Conservation (phyloP, 2,888 invertebrate genomes). For the Chloroclystis v-ata region DNA sequence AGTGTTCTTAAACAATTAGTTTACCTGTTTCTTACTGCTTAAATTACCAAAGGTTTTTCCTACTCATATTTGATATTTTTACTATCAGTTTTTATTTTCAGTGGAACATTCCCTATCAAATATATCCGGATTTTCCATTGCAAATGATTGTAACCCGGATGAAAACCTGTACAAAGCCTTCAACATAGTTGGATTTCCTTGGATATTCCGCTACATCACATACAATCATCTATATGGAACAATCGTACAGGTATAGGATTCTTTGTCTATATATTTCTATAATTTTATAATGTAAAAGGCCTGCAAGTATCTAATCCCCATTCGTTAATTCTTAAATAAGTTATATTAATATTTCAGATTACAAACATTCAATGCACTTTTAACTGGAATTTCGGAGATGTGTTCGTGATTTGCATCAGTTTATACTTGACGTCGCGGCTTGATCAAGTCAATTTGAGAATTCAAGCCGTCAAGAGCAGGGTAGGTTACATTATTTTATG, state of each 20-base stretch:
- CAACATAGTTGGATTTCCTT: slow-evolving; percentile 36
- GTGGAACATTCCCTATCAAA: slow-evolving; percentile 50
- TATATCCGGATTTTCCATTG: slow-evolving; percentile 35
- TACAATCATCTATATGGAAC: slow-evolving; percentile 39
- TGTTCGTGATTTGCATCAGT: slow-evolving; percentile 83
- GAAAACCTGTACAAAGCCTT: slow-evolving; percentile 37
- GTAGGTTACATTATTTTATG: slow-evolving; percentile 29
- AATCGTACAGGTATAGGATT: slow-evolving; percentile 35
- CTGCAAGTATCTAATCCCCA: too few species aligned
- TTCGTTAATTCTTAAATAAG: too few species aligned
- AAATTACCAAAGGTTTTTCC: too few species aligned
- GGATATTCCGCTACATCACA: slow-evolving; percentile 38
- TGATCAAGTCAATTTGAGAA: slow-evolving; percentile 74
- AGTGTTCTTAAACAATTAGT: too few species aligned
- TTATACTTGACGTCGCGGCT: slow-evolving; percentile 80
- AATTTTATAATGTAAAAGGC: too few species aligned
- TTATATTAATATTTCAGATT: slow-evolving; percentile 37
- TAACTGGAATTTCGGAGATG: slow-evolving; percentile 83
- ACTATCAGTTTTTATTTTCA: too few species aligned
- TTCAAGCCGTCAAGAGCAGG: slow-evolving; percentile 46
- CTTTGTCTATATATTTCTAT: too few species aligned
- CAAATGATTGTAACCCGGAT: slow-evolving; percentile 41
- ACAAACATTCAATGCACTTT: slow-evolving; percentile 80
- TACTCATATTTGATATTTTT: too few species aligned
- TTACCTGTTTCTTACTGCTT: too few species aligned